Evolutionary conservation across 2,888 invertebrate genomes (phyloP), one percentile per base, ranked within the genome.

Genomic region (Tridacna crocea): DNA sequence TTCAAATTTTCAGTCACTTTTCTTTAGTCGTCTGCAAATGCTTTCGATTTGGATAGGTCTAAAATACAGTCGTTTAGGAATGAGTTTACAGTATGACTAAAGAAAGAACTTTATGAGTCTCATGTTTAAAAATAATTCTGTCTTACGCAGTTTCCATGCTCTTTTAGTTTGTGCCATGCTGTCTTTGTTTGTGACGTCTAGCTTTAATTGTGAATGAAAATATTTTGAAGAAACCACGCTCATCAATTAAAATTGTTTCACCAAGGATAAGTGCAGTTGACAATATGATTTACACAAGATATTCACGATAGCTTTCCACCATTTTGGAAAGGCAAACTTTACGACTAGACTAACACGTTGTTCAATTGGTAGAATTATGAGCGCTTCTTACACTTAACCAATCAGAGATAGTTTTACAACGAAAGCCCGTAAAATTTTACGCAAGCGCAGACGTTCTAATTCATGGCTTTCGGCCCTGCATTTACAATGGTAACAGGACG

Each of bases 71-170:
- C 36, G 36, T 36, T 36, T 36, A 36, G 2, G 36, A 36, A 2
- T 36, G 3, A 36, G 2, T 36, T 36, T 36, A 36, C 2, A 36
- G 36, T 36, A 36, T 36, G 2, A 4, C 36, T 36, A 36, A 4
- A 4, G 36, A 4, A 36, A 36, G 8, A n/a, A n/a, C n/a, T n/a
- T n/a, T n/a, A n/a, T n/a, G 36, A 36, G 36, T 36, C 36, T 36
- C 36, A 36, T 36, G 36, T 36, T 36, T 66, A 66, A 27, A 66
- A 26, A 66, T 66, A 36, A 10, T 19, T 1, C 13, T 48, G 24
- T 96, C 97, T 96, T 96, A 97, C 97, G 97, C 90, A 97, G 95
- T 96, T 97, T 97, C 97, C 97, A 97, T 95, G 97, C 96, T 96
- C 97, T 96, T 95, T 96, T 96, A 89, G 95, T 94, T 90, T 91